Conservation (phyloP, 1,140 invertebrate genomes). For the Bathynomus jamesi region DNA sequence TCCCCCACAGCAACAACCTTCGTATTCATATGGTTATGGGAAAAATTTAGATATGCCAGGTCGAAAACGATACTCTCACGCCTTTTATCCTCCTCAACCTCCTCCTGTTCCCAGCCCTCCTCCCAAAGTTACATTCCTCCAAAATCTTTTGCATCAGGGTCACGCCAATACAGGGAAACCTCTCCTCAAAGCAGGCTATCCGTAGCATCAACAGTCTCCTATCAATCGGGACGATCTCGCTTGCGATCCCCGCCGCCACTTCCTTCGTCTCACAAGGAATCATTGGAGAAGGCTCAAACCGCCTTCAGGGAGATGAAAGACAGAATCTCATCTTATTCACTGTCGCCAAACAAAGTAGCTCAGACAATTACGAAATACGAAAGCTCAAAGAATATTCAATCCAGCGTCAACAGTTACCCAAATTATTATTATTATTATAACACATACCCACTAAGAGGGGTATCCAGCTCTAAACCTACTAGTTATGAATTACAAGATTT, state of each 20-base stretch:
- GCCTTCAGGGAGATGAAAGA: neutral
- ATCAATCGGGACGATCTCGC: neutral
- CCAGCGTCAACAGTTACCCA: too few species aligned
- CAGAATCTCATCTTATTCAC: neutral
- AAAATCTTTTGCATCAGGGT: constrained; percentile 4
- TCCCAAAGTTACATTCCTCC: neutral
- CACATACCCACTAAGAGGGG: neutral
- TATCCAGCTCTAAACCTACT: neutral
- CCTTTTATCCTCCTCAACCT: neutral
- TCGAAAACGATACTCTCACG: neutral
- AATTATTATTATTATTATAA: too few species aligned
- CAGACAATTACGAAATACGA: neutral
- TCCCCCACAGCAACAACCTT: neutral
- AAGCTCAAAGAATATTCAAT: neutral
- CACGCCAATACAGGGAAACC: neutral
- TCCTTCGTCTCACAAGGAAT: neutral
- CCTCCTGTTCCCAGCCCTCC: neutral
- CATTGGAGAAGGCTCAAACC: neutral
- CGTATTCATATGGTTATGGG: neutral
- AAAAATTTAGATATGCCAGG: neutral
- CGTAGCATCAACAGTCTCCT: neutral
- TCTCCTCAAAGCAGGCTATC: neutral
- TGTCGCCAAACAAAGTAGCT: neutral
- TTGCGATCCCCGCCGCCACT: neutral
- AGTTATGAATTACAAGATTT: neutral